Base-by-base conservation (phyloP, 2,797 vertebrate species). In the Sciaenops ocellatus region DNA sequence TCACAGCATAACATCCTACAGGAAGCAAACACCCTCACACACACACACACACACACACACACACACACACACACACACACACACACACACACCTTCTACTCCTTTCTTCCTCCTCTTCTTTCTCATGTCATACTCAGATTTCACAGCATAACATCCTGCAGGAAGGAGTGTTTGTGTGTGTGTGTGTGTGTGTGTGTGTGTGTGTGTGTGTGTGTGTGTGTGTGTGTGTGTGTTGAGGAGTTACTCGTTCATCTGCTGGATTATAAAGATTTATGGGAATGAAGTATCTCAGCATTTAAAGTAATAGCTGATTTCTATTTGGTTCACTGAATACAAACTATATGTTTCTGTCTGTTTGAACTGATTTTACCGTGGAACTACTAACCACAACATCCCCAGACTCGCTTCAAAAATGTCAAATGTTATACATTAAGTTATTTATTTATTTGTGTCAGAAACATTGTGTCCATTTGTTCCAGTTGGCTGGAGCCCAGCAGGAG, bases 1-100 rank as follows among this genome's bases (percentile, higher is more conserved):
- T 91, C 87, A 90, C 74, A 72, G 80, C 69, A 87, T 62, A 90
- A 89, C 90, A 86, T 90, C 89, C 87, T 87, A 85, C 78, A 91
- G 88, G 89, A 92, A 90, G 82, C 84, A 74, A 34, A 85, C 64
- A 62, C 81, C 54, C 68, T 61, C 79, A 76, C 69, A 46, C 52
- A 22, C 46, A 46, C 47, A 42, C 44, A 54, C 62, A 61, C 57
- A n/a, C 62, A 54, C 68, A 59, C 60, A 30, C 69, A 71, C 74
- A 44, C 66, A 24, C 46, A 61, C 71, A 65, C 56, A 52, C 44
- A 50, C 61, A 69, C 52, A 64, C 60, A 59, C 48, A 46, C 44
- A 70, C 54, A 54, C 62, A 74, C 44, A 60, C 69, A 69, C 68
- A 75, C 69, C 59, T 48, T 64, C 50, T 13, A 20, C 57, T 73